Evolutionary conservation across 2,113 vertebrate species (phyloP).

Genomic region (Catharus bicknelli): DNA sequence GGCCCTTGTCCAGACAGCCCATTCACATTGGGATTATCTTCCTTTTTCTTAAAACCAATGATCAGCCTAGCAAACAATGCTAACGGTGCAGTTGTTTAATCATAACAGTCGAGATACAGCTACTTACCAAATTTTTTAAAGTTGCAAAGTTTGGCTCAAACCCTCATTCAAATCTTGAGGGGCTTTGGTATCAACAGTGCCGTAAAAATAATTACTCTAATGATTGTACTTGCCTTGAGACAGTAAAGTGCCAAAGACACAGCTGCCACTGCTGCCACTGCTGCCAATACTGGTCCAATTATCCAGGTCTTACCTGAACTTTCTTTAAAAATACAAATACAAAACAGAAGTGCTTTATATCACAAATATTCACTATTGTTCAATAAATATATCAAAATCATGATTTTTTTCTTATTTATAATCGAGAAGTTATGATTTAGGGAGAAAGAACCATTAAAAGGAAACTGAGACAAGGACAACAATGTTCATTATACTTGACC

Average conservation of each 20-base stretch:
- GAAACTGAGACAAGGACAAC: neutral
- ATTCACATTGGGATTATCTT: neutral
- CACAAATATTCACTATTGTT: accelerated
- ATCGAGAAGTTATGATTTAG: too few relatives aligned
- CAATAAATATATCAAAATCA: too few relatives aligned
- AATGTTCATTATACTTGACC: neutral
- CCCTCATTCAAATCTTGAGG: neutral
- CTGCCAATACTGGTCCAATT: accelerated
- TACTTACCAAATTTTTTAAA: neutral
- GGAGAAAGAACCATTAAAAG: neutral
- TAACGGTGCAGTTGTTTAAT: neutral
- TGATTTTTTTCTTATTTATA: too few relatives aligned
- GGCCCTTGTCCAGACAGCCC: neutral
- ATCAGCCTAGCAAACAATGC: neutral
- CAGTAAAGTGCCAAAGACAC: accelerated
- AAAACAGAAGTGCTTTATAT: neutral
- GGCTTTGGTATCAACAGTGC: too few relatives aligned
- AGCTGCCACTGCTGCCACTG: neutral
- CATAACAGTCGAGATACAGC: neutral
- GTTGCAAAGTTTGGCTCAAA: neutral
- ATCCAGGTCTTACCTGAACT: accelerated
- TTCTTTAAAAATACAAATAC: neutral
- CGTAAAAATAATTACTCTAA: too few relatives aligned
- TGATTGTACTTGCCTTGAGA: too few relatives aligned
- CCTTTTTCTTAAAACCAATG: neutral